Conservation (phyloP, 2,888 invertebrate species). For the Dioctria linearis region DNA sequence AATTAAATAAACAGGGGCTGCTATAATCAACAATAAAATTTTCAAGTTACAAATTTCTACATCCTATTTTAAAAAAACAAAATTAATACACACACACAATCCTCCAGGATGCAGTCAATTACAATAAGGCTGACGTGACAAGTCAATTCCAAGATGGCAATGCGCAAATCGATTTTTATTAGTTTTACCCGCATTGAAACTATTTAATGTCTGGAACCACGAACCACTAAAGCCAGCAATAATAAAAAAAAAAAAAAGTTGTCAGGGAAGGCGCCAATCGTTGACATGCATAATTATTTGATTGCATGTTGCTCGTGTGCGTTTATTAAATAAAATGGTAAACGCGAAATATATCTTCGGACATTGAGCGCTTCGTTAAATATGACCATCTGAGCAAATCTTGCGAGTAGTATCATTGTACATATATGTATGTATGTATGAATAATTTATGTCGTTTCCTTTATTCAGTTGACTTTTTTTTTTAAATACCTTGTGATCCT, state of each 20-base stretch:
- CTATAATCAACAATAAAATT: too few species aligned
- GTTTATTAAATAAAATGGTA: not conserved
- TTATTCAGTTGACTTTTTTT: not conserved
- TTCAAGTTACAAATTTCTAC: too few species aligned
- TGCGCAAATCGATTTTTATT: constrained; percentile 13
- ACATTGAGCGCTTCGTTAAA: not conserved
- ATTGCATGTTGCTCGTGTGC: not conserved
- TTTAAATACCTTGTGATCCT: not conserved
- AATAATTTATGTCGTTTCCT: constrained; percentile 5
- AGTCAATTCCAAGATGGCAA: constrained; percentile 1
- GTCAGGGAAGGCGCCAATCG: not conserved
- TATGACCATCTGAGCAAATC: not conserved
- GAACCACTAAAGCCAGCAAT: constrained; percentile 1
- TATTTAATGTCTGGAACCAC: constrained; percentile 3
- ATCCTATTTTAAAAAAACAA: too few species aligned
- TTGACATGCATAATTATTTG: not conserved
- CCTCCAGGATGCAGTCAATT: constrained; percentile 8
- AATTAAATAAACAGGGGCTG: too few species aligned
- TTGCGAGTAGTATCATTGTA: not conserved
- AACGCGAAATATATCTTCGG: not conserved
- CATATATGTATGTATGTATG: not conserved
- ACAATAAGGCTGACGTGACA: not conserved
- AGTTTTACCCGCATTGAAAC: not conserved
- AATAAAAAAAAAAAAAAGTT: not conserved
- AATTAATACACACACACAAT: too few species aligned